Evolutionary conservation across 2,113 vertebrate genomes (phyloP).

Genomic region (Carlito syrichta): DNA sequence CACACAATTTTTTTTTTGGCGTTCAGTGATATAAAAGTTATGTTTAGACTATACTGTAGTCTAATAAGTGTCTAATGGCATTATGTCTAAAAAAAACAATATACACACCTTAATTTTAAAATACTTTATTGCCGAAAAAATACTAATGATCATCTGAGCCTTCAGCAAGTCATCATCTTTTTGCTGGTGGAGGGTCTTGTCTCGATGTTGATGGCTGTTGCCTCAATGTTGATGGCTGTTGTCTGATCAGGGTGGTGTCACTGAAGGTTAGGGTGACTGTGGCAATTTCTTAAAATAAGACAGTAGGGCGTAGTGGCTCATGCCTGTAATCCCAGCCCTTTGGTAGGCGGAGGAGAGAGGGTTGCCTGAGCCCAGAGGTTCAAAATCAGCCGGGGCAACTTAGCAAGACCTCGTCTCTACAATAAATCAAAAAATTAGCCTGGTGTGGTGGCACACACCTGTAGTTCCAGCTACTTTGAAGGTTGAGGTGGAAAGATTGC

Average conservation of each 20-base stretch:
- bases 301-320: too few species aligned
- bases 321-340: too few species aligned
- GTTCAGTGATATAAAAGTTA: neutral
- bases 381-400: too few species aligned
- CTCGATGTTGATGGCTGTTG: neutral
- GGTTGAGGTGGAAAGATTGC: too few species aligned
- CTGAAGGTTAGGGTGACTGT: neutral
- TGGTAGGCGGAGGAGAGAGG: too few species aligned
- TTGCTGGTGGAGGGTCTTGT: neutral
- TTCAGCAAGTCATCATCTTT: neutral
- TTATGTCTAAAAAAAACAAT: neutral
- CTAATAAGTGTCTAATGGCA: neutral
- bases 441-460: too few species aligned
- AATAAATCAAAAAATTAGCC: too few species aligned
- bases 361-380: too few species aligned
- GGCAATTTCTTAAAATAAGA: neutral
- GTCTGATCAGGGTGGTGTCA: neutral
- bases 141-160: neutral
- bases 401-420: too few species aligned
- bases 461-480: too few species aligned
- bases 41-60: neutral
- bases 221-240: neutral
- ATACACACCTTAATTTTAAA: neutral
- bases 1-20: neutral
- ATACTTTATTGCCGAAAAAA: neutral